Evolutionary conservation across 2,113 vertebrate genomes (phyloP).

Genomic region (Carassius gibelio): DNA sequence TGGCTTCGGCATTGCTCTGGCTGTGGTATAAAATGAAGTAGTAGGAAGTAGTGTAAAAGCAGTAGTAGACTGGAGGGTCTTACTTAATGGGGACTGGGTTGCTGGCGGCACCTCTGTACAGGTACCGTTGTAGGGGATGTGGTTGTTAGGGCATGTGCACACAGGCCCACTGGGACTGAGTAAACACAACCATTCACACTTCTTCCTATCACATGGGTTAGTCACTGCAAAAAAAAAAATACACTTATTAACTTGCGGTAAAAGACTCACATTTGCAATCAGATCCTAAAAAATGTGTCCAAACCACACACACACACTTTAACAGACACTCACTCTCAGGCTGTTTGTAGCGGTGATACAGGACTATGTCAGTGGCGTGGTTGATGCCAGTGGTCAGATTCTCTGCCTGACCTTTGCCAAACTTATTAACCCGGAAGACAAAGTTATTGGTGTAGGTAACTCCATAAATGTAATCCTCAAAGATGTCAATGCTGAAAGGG

Average conservation of each 20-base stretch:
- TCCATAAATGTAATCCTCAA: constrained; percentile 95
- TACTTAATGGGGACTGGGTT: constrained; percentile 83
- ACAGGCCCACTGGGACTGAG: constrained; percentile 94
- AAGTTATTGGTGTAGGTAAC: constrained; percentile 96
- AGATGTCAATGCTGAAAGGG: constrained; percentile 97
- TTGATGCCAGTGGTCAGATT: constrained; percentile 92
- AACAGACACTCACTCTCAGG: constrained; percentile 82
- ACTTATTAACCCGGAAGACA: constrained; percentile 97
- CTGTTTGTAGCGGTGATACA: constrained; percentile 95
- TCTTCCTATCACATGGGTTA: constrained; percentile 95
- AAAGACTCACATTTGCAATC: not conserved
- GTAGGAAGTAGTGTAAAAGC: not conserved
- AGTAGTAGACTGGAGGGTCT: constrained; percentile 45
- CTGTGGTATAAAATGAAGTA: not conserved
- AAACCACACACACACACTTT: not conserved
- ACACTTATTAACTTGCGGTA: not conserved
- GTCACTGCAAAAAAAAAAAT: constrained; percentile 78
- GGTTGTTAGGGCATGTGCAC: constrained; percentile 93
- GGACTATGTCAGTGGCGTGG: constrained; percentile 91
- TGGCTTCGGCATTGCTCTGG: not conserved
- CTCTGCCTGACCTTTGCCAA: constrained; percentile 85
- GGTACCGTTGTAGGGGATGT: constrained; percentile 87
- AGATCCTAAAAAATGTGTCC: not conserved
- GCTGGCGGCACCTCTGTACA: constrained; percentile 82
- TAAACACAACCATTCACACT: constrained; percentile 95